Conservation (phyloP, 1,140 invertebrate species). For the Dendroctonus valens region DNA sequence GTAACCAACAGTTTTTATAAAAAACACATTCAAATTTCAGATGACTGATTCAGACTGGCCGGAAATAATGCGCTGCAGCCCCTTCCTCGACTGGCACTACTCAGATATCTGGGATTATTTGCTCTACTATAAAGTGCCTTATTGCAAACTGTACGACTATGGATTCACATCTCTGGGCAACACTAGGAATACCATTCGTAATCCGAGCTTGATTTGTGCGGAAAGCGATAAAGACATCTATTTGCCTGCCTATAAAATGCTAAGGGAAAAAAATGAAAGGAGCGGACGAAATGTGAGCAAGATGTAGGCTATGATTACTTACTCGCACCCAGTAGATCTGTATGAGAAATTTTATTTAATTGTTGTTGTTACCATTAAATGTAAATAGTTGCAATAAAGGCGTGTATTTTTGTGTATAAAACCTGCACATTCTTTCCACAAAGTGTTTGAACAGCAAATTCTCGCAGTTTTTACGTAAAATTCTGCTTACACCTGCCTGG, state of each 20-base stretch:
- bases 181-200: conserved; percentile 73
- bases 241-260: conserved; percentile 77
- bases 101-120: conserved; percentile 88
- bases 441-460: no score
- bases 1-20: no score
- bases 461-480: no score
- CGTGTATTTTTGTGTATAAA: no score
- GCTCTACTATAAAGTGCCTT: conserved; percentile 72
- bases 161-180: conserved; percentile 89
- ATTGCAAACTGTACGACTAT: conserved; percentile 84
- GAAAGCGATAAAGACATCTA: conserved; percentile 55
- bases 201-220: conserved; percentile 61
- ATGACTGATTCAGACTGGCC: conserved; percentile 88
- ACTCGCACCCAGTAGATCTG: no score
- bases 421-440: no score
- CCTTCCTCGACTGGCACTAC: conserved; percentile 88
- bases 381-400: no score
- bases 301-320: conserved; percentile 6
- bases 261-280: conserved; percentile 68
- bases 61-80: conserved; percentile 79
- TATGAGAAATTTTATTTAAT: no score
- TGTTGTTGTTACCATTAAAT: no score
- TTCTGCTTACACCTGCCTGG: no score
- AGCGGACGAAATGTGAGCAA: conserved; percentile 59
- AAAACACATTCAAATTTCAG: conserved; percentile 53